These are phyloP conservation scores for Pseudolaguvia tuberculata DNA, from an alignment of 2,113 vertebrate species.

Conservation along the genomic window DNA sequence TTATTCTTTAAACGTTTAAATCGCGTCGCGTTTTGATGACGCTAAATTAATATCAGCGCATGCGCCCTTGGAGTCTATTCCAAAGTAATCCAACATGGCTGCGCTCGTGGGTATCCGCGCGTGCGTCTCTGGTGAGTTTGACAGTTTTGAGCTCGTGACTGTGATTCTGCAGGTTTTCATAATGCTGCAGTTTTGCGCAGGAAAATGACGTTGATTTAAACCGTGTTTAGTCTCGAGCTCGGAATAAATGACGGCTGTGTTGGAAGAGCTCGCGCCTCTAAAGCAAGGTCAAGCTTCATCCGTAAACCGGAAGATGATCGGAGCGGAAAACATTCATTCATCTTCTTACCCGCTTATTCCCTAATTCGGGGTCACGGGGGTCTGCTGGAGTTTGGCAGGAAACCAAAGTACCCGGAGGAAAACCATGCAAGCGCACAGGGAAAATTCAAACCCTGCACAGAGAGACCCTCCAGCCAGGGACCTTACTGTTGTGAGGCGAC, in stretches of 20 bases:
- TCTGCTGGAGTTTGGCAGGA: too few relatives aligned
- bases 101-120: slow-evolving; percentile 68
- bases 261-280: neutral
- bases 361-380: too few relatives aligned
- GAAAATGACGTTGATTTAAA: neutral
- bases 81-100: slow-evolving; percentile 64
- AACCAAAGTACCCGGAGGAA: too few relatives aligned
- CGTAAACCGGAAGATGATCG: neutral
- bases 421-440: too few relatives aligned
- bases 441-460: too few relatives aligned
- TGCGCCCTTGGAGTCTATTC: slow-evolving; percentile 29
- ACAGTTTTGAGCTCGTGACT: neutral
- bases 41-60: slow-evolving; percentile 30
- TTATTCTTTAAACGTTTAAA: too few relatives aligned
- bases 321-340: too few relatives aligned
- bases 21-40: slow-evolving; percentile 15
- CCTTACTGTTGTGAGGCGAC: too few relatives aligned
- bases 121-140: slow-evolving; percentile 65
- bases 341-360: too few relatives aligned
- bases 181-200: too few relatives aligned
- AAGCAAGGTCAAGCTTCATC: slow-evolving; percentile 19
- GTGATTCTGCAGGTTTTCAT: neutral
- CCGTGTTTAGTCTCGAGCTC: neutral
- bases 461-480: too few relatives aligned
- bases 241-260: neutral